Percentiles rank a stretch among this genome's conserved stretches.
Evolutionary conservation across 2,888 invertebrate species (phyloP).

Genomic region (Isoperla grammatica): DNA sequence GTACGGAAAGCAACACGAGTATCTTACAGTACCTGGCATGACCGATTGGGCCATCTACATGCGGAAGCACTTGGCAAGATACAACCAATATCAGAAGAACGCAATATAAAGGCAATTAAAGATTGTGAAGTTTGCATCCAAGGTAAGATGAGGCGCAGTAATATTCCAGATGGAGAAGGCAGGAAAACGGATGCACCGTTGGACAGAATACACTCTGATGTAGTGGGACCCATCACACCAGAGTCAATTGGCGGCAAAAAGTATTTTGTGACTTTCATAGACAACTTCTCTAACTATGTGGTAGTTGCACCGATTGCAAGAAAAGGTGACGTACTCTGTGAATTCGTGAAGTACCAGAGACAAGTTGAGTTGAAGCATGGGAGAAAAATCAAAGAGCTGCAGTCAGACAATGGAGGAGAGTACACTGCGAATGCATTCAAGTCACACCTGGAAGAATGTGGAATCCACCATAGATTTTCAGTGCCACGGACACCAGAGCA

Average conservation of each 20-base stretch:
- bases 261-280: conserved; percentile 16
- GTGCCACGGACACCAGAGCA: too few relatives aligned
- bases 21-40: not conserved
- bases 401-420: conserved; percentile 14
- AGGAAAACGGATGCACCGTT: not conserved
- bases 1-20: too few relatives aligned
- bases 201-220: not conserved
- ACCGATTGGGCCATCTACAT: not conserved
- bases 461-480: too few relatives aligned
- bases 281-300: conserved; percentile 10
- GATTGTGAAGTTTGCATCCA: not conserved
- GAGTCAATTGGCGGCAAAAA: not conserved
- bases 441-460: conserved; percentile 6
- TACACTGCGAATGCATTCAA: conserved; percentile 7
- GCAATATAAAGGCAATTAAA: not conserved
- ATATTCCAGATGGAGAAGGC: not conserved
- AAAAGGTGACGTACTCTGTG: conserved; percentile 8
- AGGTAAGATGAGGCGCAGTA: not conserved
- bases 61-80: not conserved
- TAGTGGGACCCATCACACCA: not conserved
- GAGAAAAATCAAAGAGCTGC: conserved; percentile 4
- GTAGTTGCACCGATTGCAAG: not conserved
- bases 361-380: conserved; percentile 7
- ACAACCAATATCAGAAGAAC: not conserved
- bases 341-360: conserved; percentile 10